Conservation (phyloP, 1,140 invertebrate species). For the Sitobion miscanthi region DNA sequence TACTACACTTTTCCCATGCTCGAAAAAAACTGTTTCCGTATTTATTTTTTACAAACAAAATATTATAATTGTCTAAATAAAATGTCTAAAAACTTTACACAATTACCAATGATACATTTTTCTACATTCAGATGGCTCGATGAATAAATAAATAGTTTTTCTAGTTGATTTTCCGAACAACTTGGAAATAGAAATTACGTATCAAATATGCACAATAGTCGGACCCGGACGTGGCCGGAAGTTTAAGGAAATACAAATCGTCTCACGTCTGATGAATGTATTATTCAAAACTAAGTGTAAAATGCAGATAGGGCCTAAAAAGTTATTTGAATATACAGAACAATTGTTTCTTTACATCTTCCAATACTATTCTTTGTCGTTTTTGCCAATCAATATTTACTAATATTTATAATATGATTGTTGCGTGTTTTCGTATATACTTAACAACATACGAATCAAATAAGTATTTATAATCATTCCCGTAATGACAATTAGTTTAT, state of each 20-base stretch:
- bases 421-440: background rate
- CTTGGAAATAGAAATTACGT: background rate
- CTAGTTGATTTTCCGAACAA: background rate
- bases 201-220: background rate
- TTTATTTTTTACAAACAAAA: background rate
- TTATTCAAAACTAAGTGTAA: background rate
- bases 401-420: background rate
- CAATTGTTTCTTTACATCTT: conserved; percentile 5
- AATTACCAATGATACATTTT: background rate
- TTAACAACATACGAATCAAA: background rate
- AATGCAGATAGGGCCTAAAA: background rate
- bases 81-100: background rate
- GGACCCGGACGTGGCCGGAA: background rate
- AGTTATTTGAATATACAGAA: background rate
- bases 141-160: background rate
- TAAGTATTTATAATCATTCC: background rate
- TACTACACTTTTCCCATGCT: background rate
- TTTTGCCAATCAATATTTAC: background rate
- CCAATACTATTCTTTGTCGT: background rate
- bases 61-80: background rate
- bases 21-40: no score
- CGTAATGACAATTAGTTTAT: background rate
- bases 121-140: background rate
- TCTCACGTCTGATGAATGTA: background rate
- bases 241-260: background rate